Evolutionary conservation across 1,140 invertebrate genomes (phyloP).

Genomic region (Prorops nasuta): DNA sequence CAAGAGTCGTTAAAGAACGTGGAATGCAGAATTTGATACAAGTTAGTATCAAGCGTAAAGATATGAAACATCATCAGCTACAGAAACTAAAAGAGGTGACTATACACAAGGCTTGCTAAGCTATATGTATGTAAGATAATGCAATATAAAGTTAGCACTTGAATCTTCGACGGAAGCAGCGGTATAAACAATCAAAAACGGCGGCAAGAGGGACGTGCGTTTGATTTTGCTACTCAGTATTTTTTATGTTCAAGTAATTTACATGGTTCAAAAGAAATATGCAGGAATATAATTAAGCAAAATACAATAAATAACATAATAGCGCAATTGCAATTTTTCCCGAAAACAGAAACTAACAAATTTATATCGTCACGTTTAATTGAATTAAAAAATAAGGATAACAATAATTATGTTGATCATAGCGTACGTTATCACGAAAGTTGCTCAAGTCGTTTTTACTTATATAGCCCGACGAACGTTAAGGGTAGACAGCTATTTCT

Average conservation of each 20-base stretch:
- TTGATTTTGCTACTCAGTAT: neutral
- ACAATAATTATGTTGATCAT: neutral
- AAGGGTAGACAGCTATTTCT: neutral
- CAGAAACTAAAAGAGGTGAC: slow-evolving; percentile 3
- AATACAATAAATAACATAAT: neutral
- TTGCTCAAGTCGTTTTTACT: slow-evolving; percentile 1
- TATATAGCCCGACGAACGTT: neutral
- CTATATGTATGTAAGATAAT: slow-evolving; percentile 11
- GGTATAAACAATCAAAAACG: slow-evolving; percentile 7
- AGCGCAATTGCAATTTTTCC: neutral
- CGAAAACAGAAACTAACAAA: neutral
- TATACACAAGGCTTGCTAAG: slow-evolving; percentile 8
- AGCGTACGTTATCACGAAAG: neutral
- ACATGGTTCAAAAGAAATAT: neutral
- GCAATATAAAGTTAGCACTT: slow-evolving; percentile 21
- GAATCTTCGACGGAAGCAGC: slow-evolving; percentile 23
- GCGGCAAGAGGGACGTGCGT: neutral
- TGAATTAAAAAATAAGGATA: neutral
- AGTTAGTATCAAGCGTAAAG: slow-evolving; percentile 29
- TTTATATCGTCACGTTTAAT: neutral
- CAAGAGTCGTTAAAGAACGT: too few species aligned
- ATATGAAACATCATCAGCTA: slow-evolving; percentile 15
- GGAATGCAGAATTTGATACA: too few species aligned
- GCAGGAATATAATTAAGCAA: neutral
- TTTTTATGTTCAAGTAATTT: neutral